These are phyloP conservation scores for Drosophila anceps DNA, from an alignment of 2,888 invertebrate species.

Conservation along the genomic window DNA sequence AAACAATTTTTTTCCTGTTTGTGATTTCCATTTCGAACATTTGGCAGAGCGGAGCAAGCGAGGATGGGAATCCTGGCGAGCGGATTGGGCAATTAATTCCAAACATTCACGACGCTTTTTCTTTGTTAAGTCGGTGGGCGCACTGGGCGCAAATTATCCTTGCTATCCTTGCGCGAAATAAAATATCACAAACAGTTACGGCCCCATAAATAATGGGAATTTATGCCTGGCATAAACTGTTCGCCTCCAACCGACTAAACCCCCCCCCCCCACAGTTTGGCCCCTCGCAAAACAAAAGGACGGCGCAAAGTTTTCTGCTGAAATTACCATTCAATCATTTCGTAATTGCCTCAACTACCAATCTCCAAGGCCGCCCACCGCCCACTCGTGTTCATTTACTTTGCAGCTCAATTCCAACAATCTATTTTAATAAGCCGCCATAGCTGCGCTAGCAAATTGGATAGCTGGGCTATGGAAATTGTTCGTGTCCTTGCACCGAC, in stretches of 20 bases:
- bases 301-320: constrained; percentile 59
- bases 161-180: constrained; percentile 81
- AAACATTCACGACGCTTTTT: constrained; percentile 80
- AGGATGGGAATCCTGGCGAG: constrained; percentile 6
- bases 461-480: constrained; percentile 10
- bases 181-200: constrained; percentile 84
- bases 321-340: constrained; percentile 84
- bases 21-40: constrained; percentile 61
- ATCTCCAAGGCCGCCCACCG: background rate
- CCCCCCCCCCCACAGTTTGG: background rate
- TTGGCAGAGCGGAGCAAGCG: background rate
- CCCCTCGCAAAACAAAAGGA: constrained; percentile 50
- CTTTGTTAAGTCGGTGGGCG: constrained; percentile 78
- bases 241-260: background rate
- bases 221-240: constrained; percentile 75
- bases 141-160: constrained; percentile 74
- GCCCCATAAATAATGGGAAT: constrained; percentile 84
- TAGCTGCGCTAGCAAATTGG: constrained; percentile 64
- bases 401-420: constrained; percentile 68
- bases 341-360: constrained; percentile 67
- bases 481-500: constrained; percentile 19
- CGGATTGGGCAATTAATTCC: constrained; percentile 78
- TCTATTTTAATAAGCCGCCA: constrained; percentile 75
- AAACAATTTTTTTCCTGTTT: constrained; percentile 76
- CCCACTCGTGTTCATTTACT: constrained; percentile 54